Base-by-base conservation (phyloP, 2,888 invertebrate genomes). In the Platycheirus rosarum region DNA sequence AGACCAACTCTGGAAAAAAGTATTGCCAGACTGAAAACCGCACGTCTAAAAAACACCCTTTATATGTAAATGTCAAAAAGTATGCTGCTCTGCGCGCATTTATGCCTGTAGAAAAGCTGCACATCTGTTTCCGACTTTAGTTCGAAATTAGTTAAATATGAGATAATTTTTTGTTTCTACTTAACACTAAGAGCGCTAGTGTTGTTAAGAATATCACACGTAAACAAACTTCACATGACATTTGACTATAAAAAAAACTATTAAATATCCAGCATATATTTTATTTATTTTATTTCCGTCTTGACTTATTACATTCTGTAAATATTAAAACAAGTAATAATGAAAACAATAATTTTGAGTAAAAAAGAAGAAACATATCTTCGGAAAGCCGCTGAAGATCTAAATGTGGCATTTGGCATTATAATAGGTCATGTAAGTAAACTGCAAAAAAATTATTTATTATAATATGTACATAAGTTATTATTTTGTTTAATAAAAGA, bases 341-440 rank as follows among this genome's bases (percentile, higher is more conserved):
- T 94, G 85, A 93, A 94, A 88, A 93, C 92, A 84, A 93, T 94
- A 66, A 92, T 94, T 87, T 93, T 95, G 18, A 94, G 95, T 85
- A 94, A 94, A 89, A 91, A 92, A 89, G 92, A 94, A 80, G 91
- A 94, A 85, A 92, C 92, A 85, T 95, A 95, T 90, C 90, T 96
- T 85, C 92, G 93, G 85, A 93, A 93, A 86, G 92, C 94, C 87
- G 92, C 93, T 9, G 92, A 92, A 74, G 91, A 93, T 84, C 93
- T 94, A 87, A 91, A 91, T 85, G 94, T 94, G 88, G 93, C 93
- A 42, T 93, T 95, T 80, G 96, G 96, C 84, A 91, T 96, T 87
- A 94, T 96, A 87, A 91, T 96, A 85, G 96, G 96, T 84, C 96
- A 96, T n/a, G n/a, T n/a, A n/a, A n/a, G n/a, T n/a, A n/a, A n/a